These are phyloP conservation scores for Gastrophysa polygoni DNA, from an alignment of 2,888 invertebrate genomes.

Conservation along the genomic window DNA sequence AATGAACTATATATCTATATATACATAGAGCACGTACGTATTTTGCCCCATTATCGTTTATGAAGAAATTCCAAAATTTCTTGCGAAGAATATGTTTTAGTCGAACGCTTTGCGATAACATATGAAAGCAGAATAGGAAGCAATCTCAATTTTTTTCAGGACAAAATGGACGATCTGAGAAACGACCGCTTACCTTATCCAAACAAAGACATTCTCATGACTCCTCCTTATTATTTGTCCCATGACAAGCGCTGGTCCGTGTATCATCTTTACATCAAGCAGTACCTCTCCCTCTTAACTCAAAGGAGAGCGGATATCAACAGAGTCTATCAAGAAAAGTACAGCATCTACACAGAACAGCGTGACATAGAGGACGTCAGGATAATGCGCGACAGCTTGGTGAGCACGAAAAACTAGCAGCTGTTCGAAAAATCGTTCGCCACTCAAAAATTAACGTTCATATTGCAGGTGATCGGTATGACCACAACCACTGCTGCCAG, in stretches of 20 bases:
- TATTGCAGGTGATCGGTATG: constrained; percentile 70
- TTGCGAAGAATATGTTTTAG: no score
- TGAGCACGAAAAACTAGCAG: no score
- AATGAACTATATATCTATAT: no score
- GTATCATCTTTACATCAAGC: constrained; percentile 60
- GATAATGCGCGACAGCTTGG: constrained; percentile 58
- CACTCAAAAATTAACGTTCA: no score
- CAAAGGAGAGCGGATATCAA: constrained; percentile 31
- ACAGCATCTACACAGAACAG: constrained; percentile 59
- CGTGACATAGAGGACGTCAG: constrained; percentile 65
- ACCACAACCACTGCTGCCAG: constrained; percentile 80
- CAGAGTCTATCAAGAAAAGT: constrained; percentile 54
- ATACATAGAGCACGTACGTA: no score
- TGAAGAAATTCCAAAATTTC: no score
- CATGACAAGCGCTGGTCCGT: not conserved
- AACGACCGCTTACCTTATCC: not conserved
- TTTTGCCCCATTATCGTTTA: no score
- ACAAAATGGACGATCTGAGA: not conserved
- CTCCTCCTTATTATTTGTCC: not conserved
- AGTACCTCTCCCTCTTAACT: constrained; percentile 37
- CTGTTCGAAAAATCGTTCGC: no score
- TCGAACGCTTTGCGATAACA: no score
- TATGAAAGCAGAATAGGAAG: no score
- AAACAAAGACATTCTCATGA: not conserved
- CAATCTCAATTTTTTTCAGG: not conserved